Evolutionary conservation across 64 coral and sea anemone genomes (phyloP).

Genomic region (Dendronephthya gigantea): DNA sequence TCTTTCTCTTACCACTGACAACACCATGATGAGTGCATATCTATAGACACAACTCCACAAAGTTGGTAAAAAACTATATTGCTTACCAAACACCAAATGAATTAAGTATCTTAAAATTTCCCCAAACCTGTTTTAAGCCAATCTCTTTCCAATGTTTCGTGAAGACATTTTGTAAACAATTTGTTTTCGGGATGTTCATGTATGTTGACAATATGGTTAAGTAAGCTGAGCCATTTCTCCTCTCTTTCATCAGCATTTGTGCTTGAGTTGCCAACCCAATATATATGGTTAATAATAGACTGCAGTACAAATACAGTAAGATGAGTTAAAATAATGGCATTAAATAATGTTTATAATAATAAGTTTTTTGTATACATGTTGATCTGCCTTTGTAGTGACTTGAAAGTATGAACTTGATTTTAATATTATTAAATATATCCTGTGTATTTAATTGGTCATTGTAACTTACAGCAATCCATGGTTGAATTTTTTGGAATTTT

Average conservation of each 20-base stretch:
- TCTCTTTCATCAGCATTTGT: constrained; percentile 1
- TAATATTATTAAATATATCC: neutral
- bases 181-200: constrained; percentile 6
- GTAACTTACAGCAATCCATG: constrained; percentile 28
- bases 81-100: neutral
- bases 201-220: constrained; percentile 19
- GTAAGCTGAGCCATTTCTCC: constrained; percentile 10
- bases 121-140: constrained; percentile 12
- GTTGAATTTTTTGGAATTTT: constrained; percentile 13
- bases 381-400: no score
- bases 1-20: neutral
- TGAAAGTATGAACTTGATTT: neutral
- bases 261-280: constrained; percentile 23
- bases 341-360: neutral
- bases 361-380: neutral
- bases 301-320: neutral
- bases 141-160: constrained; percentile 11
- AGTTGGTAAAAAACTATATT: neutral
- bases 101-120: neutral
- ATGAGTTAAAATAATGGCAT: neutral
- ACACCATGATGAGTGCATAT: neutral
- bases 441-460: no score
- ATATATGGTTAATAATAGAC: constrained; percentile 26
- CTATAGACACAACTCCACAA: neutral
- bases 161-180: constrained; percentile 16